Percentiles rank a stretch among this genome's conserved stretches.
phyloP scores from a whole-genome alignment of 1,140 invertebrate genomes.

The Thaumatotibia leucotreta region DNA sequence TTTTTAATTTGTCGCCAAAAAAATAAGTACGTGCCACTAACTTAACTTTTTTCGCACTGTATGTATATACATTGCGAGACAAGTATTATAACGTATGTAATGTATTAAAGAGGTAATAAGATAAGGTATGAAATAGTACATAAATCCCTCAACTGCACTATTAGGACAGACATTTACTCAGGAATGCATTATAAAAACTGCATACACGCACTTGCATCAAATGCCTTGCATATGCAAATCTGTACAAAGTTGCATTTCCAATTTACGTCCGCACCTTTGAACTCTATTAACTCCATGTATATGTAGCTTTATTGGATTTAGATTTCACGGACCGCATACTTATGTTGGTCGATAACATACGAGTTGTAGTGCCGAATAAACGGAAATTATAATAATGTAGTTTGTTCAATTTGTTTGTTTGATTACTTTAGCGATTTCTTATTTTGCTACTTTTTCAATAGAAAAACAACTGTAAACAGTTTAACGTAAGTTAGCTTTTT shows the following conservation, averaged over 20 bases:
- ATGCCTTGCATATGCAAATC: background rate
- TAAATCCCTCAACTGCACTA: background rate
- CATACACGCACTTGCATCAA: background rate
- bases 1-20: no score
- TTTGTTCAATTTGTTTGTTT: background rate
- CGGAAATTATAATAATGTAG: background rate
- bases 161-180: background rate
- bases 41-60: no score
- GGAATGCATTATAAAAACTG: background rate
- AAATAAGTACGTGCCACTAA: no score
- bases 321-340: background rate
- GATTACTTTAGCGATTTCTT: background rate
- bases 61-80: no score
- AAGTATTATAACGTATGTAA: no score
- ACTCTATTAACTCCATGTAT: background rate
- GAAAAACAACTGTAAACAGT: background rate
- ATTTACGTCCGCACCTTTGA: background rate
- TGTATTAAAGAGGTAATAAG: no score
- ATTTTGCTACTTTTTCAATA: background rate
- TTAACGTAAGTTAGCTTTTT: no score
- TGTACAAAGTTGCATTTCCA: background rate
- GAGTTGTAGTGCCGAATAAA: background rate
- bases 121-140: no score
- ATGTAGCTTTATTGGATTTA: background rate
- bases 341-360: background rate